These are phyloP conservation scores for Epistrophe grossulariae DNA, from an alignment of 2,888 invertebrate genomes.

Conservation along the genomic window DNA sequence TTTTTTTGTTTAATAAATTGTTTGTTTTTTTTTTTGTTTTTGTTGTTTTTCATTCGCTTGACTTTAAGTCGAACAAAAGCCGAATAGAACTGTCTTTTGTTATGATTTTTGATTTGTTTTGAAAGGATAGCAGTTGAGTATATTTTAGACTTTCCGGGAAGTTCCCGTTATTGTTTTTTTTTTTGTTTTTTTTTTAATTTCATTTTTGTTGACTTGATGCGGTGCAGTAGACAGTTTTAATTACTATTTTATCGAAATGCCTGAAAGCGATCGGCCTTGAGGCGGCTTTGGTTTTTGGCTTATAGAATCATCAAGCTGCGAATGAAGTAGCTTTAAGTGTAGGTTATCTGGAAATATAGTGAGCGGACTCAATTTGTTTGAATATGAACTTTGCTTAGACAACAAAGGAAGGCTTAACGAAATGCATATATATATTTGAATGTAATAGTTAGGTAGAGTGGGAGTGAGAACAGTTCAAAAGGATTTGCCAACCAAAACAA, in stretches of 20 bases:
- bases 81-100: constrained; percentile 66
- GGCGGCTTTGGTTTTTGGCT: constrained; percentile 20
- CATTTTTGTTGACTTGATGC: constrained; percentile 22
- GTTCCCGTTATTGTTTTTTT: background rate
- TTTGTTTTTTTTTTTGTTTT: constrained; percentile 42
- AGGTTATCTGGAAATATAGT: background rate
- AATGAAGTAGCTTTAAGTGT: background rate
- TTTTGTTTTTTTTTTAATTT: background rate
- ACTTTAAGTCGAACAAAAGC: constrained; percentile 69
- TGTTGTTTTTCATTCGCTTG: constrained; percentile 49
- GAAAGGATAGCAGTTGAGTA: constrained; percentile 45
- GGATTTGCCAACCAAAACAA: too few species aligned
- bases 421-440: background rate
- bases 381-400: background rate
- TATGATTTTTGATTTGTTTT: constrained; percentile 70
- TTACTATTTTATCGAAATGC: constrained; percentile 71
- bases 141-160: constrained; percentile 45
- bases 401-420: background rate
- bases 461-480: background rate
- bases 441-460: background rate
- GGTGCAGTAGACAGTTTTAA: constrained; percentile 71
- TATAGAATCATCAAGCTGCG: background rate
- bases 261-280: constrained; percentile 40
- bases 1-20: constrained; percentile 33
- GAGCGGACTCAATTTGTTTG: background rate